Conservation (phyloP, 2,888 invertebrate species). For the Cantharis rufa region DNA sequence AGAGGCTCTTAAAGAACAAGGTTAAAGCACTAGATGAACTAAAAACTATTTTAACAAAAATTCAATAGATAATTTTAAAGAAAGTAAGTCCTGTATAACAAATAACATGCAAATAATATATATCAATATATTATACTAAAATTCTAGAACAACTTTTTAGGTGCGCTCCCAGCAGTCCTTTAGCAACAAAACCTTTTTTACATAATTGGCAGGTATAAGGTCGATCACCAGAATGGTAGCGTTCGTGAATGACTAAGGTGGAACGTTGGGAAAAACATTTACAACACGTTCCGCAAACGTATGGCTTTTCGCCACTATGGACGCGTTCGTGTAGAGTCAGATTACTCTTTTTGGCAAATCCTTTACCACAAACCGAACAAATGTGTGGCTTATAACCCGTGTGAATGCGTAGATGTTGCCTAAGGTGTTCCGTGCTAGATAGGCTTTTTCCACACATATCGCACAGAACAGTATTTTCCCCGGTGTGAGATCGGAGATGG, state of each 20-base stretch:
- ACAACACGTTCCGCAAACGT: conserved; percentile 46
- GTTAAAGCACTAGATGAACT: background rate
- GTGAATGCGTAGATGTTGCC: conserved; percentile 59
- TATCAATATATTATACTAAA: background rate
- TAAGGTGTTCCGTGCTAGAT: conserved; percentile 56
- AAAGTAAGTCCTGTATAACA: background rate
- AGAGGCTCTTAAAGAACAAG: background rate
- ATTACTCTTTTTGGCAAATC: conserved; percentile 63
- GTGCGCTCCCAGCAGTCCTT: conserved; percentile 62
- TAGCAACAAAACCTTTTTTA: conserved; percentile 61
- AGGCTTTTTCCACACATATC: conserved; percentile 62
- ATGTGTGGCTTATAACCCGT: conserved; percentile 57
- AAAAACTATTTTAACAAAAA: background rate
- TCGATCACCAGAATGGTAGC: conserved; percentile 62
- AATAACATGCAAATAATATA: background rate
- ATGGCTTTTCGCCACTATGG: conserved; percentile 64
- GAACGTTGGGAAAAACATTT: conserved; percentile 64
- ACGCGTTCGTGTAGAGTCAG: conserved; percentile 63
- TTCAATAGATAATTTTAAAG: background rate
- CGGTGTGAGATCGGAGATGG: conserved; percentile 53
- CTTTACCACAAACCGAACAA: conserved; percentile 52
- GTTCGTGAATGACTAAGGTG: conserved; percentile 63
- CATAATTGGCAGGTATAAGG: conserved; percentile 60
- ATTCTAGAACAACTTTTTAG: conserved; percentile 52
- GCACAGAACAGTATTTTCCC: conserved; percentile 56